phyloP scores from a whole-genome alignment of 2,888 invertebrate genomes.

The Coenonympha arcania region DNA sequence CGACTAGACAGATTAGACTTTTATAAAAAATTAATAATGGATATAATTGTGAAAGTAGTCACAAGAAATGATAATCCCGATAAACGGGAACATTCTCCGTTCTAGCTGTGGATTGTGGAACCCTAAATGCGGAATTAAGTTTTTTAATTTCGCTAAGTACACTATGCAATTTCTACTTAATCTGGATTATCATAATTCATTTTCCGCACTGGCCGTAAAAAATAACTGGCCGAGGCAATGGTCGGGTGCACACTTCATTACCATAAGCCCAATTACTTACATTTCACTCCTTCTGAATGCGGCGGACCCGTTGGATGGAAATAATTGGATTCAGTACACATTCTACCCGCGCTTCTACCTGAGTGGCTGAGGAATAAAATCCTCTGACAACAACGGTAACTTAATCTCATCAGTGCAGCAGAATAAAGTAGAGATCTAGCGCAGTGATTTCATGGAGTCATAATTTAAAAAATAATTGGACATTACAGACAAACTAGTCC shows the following conservation, averaged over 20 bases:
- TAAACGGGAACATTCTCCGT: too few species aligned
- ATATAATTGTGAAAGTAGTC: too few species aligned
- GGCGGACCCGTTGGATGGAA: constrained; percentile 21
- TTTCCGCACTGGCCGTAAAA: constrained; percentile 34
- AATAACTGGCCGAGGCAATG: constrained; percentile 31
- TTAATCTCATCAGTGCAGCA: constrained; percentile 6
- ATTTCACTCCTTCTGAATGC: constrained; percentile 28
- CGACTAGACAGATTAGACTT: too few species aligned
- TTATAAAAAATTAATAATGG: too few species aligned
- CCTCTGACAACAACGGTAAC: constrained; percentile 13
- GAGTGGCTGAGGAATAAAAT: constrained; percentile 16
- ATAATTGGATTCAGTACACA: constrained; percentile 28
- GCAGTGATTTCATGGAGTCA: too few species aligned
- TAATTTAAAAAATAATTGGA: too few species aligned
- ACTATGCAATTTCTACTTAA: constrained; percentile 17
- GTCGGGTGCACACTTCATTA: constrained; percentile 34
- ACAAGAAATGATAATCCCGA: too few species aligned
- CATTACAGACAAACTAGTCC: too few species aligned
- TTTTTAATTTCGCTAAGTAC: constrained; percentile 16
- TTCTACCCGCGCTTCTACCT: constrained; percentile 22
- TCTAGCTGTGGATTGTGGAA: too few species aligned
- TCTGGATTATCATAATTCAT: constrained; percentile 33
- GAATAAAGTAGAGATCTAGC: too few species aligned
- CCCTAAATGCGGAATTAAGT: not conserved
- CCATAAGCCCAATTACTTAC: constrained; percentile 43